Evolutionary conservation across 2,797 vertebrate genomes (phyloP), one percentile per base, ranked within the genome.

Genomic region (Sebastes hubbsi): DNA sequence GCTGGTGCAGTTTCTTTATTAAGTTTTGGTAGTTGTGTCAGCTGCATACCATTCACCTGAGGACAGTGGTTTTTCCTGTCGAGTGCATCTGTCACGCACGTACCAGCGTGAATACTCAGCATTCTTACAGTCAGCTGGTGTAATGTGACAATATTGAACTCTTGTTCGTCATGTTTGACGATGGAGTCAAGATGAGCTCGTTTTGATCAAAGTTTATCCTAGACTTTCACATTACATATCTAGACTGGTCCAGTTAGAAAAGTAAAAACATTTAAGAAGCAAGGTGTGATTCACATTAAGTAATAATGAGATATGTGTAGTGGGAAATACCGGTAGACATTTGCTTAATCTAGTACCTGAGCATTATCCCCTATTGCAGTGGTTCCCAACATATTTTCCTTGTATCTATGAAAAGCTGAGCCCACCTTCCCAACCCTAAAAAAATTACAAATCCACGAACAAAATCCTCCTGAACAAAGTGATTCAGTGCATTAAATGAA

Each of bases 41-140:
- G 8, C 78, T 81, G 64, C 87, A 91, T 90, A 82, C 78, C 80
- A 74, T 4, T n/a, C 69, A 54, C 16, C 73, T 63, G 22, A 46
- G 63, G 54, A 63, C 70, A 65, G 92, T 83, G 88, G 87, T 87
- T 92, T 92, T 92, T 90, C 90, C 85, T 93, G 91, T 91, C 70
- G 55, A 59, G 34, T 75, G 58, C 61, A 59, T 38, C 5, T 60
- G 69, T 80, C 78, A 77, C 38, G 66, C 11, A 52, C 29, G 32
- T 64, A 22, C 55, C 49, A 16, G 29, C 3, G 12, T 52, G 49
- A 85, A 83, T 89, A 80, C 49, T 82, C 34, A 0, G 27, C 72
- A 89, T 92, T 89, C 85, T 79, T 81, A 24, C 68, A 54, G 66
- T 30, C 61, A 64, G 20, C 64, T 11, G 9, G 30, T 32, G 73